Base-by-base conservation (phyloP, 1,140 invertebrate species). In the Zaprionus taronus region DNA sequence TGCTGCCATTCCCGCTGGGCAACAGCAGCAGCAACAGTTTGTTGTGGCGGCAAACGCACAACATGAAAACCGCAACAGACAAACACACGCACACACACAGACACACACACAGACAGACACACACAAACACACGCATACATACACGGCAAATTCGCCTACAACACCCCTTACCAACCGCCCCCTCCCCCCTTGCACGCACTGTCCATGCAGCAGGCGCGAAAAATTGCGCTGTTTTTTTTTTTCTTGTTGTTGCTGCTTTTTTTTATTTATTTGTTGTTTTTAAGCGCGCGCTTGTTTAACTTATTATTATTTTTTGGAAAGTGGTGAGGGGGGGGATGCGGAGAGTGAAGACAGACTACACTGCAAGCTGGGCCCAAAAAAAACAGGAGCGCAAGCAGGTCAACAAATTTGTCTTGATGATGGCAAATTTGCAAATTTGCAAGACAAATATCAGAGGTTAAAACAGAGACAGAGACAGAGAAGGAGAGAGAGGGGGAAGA, bases 41-140 rank as follows among this genome's bases (percentile, higher is more conserved):
- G 73, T n/a, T 28, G 49, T 71, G 36, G 41, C 41, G 41, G 41
- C n/a, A n/a, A 47, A 71, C 68, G 53, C 62, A 49, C 55, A 72
- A 60, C 66, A 75, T 60, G 64, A 73, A 77, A 91, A 83, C 89
- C 84, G 84, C 84, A 89, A 80, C 89, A 79, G 51, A 81, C 60
- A 26, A 14, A 51, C 14, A 22, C 36, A 41, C 47, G 20, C 14
- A n/a, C n/a, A n/a, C n/a, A n/a, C n/a, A n/a, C n/a, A n/a, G 20
- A 51, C 14, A 69, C 24, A 17, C 36, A 41, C 60, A 26, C n/a
- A n/a, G n/a, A 80, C 89, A 79, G 20, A 51, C 14, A 69, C 24
- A 17, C 36, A 41, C 60, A 26, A 14, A 51, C 14, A 24, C 4
- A 24, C 24, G 63, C 24, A 22, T 17, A 41, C 60, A 26, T 5